A percentile compares a stretch with the other conserved stretches of the same genome.
These are phyloP conservation scores for Eupithecia inturbata DNA, from an alignment of 2,888 invertebrate genomes.

Conservation along the genomic window DNA sequence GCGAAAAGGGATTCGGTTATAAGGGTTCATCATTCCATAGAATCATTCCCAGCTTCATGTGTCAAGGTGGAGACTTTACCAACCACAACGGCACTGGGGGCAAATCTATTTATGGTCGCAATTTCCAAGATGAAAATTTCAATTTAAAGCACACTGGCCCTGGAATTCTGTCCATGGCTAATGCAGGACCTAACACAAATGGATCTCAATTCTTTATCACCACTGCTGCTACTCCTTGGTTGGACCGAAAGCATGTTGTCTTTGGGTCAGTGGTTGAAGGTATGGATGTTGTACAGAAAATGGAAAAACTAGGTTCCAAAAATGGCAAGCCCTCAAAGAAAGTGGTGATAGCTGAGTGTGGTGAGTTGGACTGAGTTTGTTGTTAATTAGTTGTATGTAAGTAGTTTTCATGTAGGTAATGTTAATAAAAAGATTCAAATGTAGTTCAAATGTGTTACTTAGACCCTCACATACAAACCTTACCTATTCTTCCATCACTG, in stretches of 20 bases:
- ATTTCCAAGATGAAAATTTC: conserved; percentile 98
- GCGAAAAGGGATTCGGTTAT: conserved; percentile 88
- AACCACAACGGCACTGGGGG: conserved; percentile 96
- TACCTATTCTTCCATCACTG: neutral
- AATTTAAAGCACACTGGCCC: conserved; percentile 94
- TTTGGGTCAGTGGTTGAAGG: conserved; percentile 96
- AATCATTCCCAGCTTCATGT: conserved; percentile 98
- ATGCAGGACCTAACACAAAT: conserved; percentile 97
- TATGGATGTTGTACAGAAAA: conserved; percentile 94
- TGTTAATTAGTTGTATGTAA: conserved; percentile 39
- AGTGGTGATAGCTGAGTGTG: conserved; percentile 91
- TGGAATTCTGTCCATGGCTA: conserved; percentile 97
- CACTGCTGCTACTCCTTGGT: conserved; percentile 96
- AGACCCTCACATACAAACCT: neutral
- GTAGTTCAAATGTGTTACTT: neutral
- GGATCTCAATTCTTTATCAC: conserved; percentile 99
- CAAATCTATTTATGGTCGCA: conserved; percentile 97
- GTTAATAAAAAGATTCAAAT: conserved; percentile 26
- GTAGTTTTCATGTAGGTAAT: conserved; percentile 26
- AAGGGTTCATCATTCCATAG: conserved; percentile 95
- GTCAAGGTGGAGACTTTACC: conserved; percentile 97
- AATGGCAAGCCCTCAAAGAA: conserved; percentile 93
- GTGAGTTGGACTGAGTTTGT: conserved; percentile 86
- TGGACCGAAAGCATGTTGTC: conserved; percentile 97
- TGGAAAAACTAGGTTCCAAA: conserved; percentile 91